These are phyloP conservation scores for Drosophila anomalata DNA, from an alignment of 2,888 invertebrate species.

Conservation along the genomic window DNA sequence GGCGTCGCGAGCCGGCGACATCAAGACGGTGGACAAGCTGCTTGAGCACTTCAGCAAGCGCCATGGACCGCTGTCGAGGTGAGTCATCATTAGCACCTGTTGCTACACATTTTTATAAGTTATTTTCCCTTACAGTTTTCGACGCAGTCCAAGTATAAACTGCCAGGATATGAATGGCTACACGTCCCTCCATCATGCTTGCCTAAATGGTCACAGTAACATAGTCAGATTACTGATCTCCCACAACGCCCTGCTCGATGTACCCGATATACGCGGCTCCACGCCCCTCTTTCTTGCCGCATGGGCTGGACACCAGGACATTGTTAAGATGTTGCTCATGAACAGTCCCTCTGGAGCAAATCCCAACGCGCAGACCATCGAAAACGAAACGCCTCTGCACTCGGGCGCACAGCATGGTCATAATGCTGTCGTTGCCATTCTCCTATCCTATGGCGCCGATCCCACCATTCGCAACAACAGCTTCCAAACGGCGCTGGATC, in stretches of 20 bases:
- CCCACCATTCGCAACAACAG: conserved; percentile 93
- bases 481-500: conserved; percentile 95
- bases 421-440: conserved; percentile 91
- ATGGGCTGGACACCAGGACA: conserved; percentile 95
- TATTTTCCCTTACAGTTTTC: conserved; percentile 86
- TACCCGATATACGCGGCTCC: conserved; percentile 95
- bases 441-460: conserved; percentile 93
- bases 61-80: conserved; percentile 95
- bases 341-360: conserved; percentile 91
- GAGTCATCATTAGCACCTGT: conserved; percentile 84
- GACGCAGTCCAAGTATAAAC: conserved; percentile 95
- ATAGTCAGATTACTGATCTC: conserved; percentile 92
- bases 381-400: conserved; percentile 95
- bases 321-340: conserved; percentile 92
- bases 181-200: conserved; percentile 96
- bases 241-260: conserved; percentile 92
- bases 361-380: conserved; percentile 88
- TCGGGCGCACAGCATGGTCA: conserved; percentile 97
- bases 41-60: conserved; percentile 93
- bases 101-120: background rate
- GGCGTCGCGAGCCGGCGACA: conserved; percentile 95
- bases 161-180: conserved; percentile 96
- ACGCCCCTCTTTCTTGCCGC: conserved; percentile 96
- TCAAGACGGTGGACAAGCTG: conserved; percentile 94
- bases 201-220: conserved; percentile 95